Evolutionary conservation across 2,888 invertebrate genomes (phyloP).

Genomic region (Cyaniris semiargus): DNA sequence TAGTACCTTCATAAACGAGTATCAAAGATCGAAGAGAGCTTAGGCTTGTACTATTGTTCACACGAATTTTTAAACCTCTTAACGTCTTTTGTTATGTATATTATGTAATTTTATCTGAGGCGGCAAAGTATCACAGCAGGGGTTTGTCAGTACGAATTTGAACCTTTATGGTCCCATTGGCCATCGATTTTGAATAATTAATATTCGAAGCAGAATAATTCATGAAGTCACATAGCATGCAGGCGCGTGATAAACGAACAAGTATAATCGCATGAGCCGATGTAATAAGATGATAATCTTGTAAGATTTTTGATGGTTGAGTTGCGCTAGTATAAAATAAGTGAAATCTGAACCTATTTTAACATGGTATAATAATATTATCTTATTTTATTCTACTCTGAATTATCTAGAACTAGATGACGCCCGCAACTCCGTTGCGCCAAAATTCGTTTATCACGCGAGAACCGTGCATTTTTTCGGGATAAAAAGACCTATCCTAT

Average conservation of each 20-base stretch:
- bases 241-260: not conserved
- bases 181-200: slow-evolving; percentile 10
- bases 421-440: too few relatives aligned
- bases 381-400: too few relatives aligned
- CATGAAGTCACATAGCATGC: slow-evolving; percentile 3
- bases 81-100: slow-evolving; percentile 18
- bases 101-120: not conserved
- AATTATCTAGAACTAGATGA: too few relatives aligned
- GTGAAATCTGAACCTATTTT: not conserved
- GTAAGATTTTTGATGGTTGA: not conserved
- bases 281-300: slow-evolving; percentile 5
- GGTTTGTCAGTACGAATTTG: slow-evolving; percentile 29
- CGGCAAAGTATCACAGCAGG: slow-evolving; percentile 15
- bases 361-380: too few relatives aligned
- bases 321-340: not conserved
- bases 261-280: not conserved
- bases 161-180: not conserved
- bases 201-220: slow-evolving; percentile 15
- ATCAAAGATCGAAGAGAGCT: not conserved
- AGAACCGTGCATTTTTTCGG: too few relatives aligned
- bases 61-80: slow-evolving; percentile 8
- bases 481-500: too few relatives aligned
- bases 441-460: too few relatives aligned
- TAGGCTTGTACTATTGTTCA: not conserved
- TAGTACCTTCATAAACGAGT: not conserved